Conservation (phyloP, 2,888 invertebrate species). For the Allygus modestus region DNA sequence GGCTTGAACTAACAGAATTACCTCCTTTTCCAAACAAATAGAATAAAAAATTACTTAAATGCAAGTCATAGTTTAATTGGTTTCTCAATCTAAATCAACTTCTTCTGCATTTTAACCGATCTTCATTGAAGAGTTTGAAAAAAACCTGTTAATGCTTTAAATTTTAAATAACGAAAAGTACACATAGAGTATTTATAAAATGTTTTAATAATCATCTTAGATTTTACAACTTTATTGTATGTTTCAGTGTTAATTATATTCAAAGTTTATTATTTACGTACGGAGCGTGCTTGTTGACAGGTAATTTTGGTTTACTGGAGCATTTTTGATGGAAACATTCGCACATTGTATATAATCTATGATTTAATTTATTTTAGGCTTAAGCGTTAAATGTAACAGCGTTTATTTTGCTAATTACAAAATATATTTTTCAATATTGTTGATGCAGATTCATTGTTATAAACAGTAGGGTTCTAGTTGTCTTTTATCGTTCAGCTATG, state of each 20-base stretch:
- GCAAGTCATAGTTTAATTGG: too few species aligned
- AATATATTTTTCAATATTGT: neutral
- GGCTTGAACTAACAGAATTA: too few species aligned
- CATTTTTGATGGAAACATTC: neutral
- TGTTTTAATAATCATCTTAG: too few species aligned
- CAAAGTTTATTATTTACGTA: neutral
- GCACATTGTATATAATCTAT: neutral
- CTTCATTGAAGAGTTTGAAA: too few species aligned
- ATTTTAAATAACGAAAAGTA: too few species aligned
- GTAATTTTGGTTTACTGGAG: neutral
- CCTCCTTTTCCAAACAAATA: too few species aligned
- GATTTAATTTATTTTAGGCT: slow-evolving; percentile 1
- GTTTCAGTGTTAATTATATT: neutral
- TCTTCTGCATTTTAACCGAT: too few species aligned
- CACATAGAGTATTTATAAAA: neutral
- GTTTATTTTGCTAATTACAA: neutral
- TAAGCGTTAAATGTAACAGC: neutral
- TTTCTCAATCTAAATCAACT: too few species aligned
- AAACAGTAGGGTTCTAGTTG: too few species aligned
- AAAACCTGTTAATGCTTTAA: too few species aligned
- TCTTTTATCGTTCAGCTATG: too few species aligned
- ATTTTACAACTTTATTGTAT: neutral
- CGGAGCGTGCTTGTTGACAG: neutral
- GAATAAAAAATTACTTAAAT: too few species aligned
- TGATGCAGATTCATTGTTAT: neutral